Evolutionary conservation across 2,888 invertebrate species (phyloP), one percentile per base, ranked within the genome.

Genomic region (Zaprionus obscuricornis): DNA sequence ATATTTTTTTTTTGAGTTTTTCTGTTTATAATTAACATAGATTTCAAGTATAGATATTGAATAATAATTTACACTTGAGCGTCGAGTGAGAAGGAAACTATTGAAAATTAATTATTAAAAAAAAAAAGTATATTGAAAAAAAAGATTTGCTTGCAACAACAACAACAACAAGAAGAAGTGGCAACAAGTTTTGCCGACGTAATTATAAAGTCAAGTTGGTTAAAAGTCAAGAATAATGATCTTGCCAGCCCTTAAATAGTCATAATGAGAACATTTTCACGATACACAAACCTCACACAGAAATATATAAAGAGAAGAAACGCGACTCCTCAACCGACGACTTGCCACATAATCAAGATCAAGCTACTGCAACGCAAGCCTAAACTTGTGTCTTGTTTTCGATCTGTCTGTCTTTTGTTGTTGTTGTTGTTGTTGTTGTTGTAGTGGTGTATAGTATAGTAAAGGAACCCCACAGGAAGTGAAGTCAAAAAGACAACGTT

Each of bases 391-490:
- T n/a, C n/a, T n/a, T n/a, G n/a, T n/a, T n/a, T n/a, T n/a, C n/a
- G n/a, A n/a, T n/a, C n/a, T n/a, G n/a, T n/a, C n/a, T n/a, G n/a
- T n/a, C n/a, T n/a, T n/a, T n/a, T n/a, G n/a, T n/a, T n/a, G n/a
- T n/a, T n/a, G n/a, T n/a, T n/a, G n/a, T n/a, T n/a, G n/a, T n/a
- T n/a, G n/a, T n/a, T n/a, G n/a, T n/a, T n/a, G n/a, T n/a, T n/a
- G n/a, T n/a, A n/a, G n/a, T n/a, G n/a, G n/a, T n/a, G n/a, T n/a
- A n/a, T n/a, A n/a, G n/a, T n/a, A n/a, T n/a, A n/a, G 13, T 10
- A 24, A 16, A 11, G 42, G 45, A 17, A 43, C 47, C 47, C 66
- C 55, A 50, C 83, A 83, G 83, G 76, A 77, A 83, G 66, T 52
- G 62, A 7, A 34, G 22, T 7, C 39, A 27, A 34, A 43, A 27